Conservation (phyloP, 1,140 invertebrate genomes). For the Drosophila tropicalis region DNA sequence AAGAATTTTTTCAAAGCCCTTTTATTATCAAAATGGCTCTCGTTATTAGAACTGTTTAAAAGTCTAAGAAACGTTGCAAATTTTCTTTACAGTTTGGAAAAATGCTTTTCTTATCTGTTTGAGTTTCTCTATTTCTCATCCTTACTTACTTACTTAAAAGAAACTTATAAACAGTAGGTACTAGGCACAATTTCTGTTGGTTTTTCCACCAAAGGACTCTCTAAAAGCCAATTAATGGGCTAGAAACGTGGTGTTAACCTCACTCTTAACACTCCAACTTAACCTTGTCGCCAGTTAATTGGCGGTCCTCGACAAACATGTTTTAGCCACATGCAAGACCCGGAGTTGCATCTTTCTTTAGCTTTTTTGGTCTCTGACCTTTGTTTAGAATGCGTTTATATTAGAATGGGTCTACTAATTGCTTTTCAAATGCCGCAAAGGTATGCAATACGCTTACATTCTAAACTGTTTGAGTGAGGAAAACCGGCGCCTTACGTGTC, state of each 20-base stretch:
- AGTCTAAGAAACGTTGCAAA: too few relatives aligned
- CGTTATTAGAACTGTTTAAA: too few relatives aligned
- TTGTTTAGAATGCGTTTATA: conserved; percentile 55
- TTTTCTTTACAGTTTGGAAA: too few relatives aligned
- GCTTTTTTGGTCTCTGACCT: conserved; percentile 49
- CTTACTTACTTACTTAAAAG: too few relatives aligned
- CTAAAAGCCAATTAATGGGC: conserved; percentile 15
- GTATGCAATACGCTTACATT: conserved; percentile 15
- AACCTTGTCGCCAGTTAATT: conserved; percentile 79
- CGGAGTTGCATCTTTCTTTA: conserved; percentile 41
- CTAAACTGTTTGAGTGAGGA: conserved; percentile 15
- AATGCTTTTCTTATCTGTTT: too few relatives aligned
- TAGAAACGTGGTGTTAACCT: neutral
- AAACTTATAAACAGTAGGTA: too few relatives aligned
- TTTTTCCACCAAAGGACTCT: neutral
- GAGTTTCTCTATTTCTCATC: too few relatives aligned
- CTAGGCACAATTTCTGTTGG: too few relatives aligned
- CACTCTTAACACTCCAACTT: conserved; percentile 37
- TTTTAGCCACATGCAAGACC: conserved; percentile 51
- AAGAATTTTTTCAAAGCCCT: too few relatives aligned
- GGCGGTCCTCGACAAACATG: conserved; percentile 39
- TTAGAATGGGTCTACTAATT: conserved; percentile 35
- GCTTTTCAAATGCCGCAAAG: conserved; percentile 20
- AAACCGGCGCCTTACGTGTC: conserved; percentile 30
- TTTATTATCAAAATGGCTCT: too few relatives aligned